phyloP scores from a whole-genome alignment of 2,888 invertebrate genomes.

The Strigamia transsilvanica region DNA sequence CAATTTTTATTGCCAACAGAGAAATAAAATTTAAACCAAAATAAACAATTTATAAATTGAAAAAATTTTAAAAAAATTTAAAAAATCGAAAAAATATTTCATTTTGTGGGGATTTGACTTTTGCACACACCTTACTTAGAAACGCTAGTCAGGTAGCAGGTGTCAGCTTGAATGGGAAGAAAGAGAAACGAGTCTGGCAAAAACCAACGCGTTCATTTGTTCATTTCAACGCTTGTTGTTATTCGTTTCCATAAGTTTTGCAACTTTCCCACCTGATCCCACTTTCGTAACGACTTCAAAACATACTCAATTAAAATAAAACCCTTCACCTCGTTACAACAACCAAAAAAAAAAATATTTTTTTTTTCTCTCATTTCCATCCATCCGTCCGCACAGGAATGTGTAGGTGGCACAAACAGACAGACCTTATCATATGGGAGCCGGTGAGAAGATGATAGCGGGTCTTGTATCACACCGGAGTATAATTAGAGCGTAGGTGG shows the following conservation, averaged over 20 bases:
- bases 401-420: slow-evolving; percentile 10
- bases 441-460: background rate
- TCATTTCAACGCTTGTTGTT: slow-evolving; percentile 26
- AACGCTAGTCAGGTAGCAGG: slow-evolving; percentile 38
- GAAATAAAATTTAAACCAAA: too few species aligned
- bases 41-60: background rate
- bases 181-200: slow-evolving; percentile 27
- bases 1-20: background rate
- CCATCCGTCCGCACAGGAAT: background rate
- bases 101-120: slow-evolving; percentile 2
- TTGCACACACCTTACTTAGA: background rate
- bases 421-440: slow-evolving; percentile 12
- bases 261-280: slow-evolving; percentile 34
- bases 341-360: background rate
- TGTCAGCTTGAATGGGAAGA: slow-evolving; percentile 27
- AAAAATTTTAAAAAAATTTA: background rate
- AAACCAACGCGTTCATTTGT: slow-evolving; percentile 38
- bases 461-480: background rate
- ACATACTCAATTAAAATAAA: slow-evolving; percentile 6
- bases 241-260: slow-evolving; percentile 9
- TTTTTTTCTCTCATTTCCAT: background rate
- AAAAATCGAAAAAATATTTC: background rate
- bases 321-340: background rate
- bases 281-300: background rate
- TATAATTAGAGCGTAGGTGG: slow-evolving; percentile 28